Base-by-base conservation (phyloP, 2,113 vertebrate genomes). In the Clarias macrocephalus region DNA sequence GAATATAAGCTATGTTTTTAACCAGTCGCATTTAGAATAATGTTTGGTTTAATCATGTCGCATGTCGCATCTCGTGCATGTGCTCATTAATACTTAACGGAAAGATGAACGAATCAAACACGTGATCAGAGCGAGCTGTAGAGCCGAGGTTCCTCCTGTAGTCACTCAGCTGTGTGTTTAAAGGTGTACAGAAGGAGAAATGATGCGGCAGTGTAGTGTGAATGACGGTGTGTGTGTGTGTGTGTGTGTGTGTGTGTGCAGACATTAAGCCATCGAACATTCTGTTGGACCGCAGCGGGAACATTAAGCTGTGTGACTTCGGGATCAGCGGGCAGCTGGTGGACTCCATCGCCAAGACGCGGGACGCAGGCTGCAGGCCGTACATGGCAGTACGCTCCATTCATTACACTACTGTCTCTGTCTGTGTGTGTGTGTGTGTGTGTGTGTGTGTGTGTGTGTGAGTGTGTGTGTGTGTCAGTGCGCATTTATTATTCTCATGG, bases 221-320 rank as follows among this genome's bases (percentile, higher is more conserved):
- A 42, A 4, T 11, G 70, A 18, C 11, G 12, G 2, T 76, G 73
- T 82, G 37, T 76, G 76, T 65, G 30, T 81, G 68, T 76, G 37
- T 54, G 28, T 81, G 54, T 62, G 80, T 84, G 48, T 76, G 18
- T 42, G 21, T 28, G 0, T 63, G 68, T 60, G 80, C 93, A 99
- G 98, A 99, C 94, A 99, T 99, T 91, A 99, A 99, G 96, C 98
- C 98, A 93, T 99, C 98, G 83, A 99, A 99, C 96, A 99, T 99
- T 95, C 98, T 99, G 95, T 96, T 99, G 96, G 98, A 99, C 94
- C 95, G 97, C 94, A 98, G 96, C 89, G 98, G 98, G 68, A 99
- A 99, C 95, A 99, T 99, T 91, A 99, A 99, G 90, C 95, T 99
- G 92, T 99, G 98, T 93, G 98, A 99, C 93, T 99, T 99, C 2